These are phyloP conservation scores for Machimus rusticus DNA, from an alignment of 2,888 invertebrate species.

Conservation along the genomic window DNA sequence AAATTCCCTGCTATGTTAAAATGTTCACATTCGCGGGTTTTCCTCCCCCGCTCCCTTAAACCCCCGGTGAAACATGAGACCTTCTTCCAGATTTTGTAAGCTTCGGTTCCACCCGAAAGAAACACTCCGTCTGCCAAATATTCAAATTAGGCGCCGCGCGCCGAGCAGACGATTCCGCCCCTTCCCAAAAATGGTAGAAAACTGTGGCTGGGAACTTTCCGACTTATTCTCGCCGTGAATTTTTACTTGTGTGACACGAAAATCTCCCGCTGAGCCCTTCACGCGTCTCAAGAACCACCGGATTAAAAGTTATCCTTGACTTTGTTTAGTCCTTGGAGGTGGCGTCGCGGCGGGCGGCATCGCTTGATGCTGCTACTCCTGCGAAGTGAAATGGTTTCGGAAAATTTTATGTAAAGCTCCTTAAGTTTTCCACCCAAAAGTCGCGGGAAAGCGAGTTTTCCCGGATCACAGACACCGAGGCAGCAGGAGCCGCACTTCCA, in stretches of 20 bases:
- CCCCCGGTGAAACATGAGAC: neutral
- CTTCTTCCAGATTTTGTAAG: neutral
- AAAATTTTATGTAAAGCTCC: neutral
- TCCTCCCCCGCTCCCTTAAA: neutral
- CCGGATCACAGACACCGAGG: neutral
- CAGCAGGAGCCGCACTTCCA: neutral
- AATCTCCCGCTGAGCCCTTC: constrained; percentile 31
- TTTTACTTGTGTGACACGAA: constrained; percentile 32
- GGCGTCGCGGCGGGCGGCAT: neutral
- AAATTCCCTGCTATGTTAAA: neutral
- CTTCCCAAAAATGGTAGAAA: neutral
- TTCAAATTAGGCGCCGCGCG: neutral
- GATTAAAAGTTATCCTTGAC: constrained; percentile 15
- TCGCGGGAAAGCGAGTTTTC: neutral
- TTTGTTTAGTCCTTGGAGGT: neutral
- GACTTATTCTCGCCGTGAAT: neutral
- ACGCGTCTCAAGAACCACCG: neutral
- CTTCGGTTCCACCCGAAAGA: neutral
- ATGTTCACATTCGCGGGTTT: neutral
- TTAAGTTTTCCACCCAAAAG: neutral
- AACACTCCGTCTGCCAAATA: neutral
- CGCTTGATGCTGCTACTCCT: neutral
- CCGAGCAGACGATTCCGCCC: neutral
- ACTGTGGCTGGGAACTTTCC: neutral
- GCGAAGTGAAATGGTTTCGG: neutral